Evolutionary conservation across 2,113 vertebrate species (phyloP).

Genomic region (Hystrix cristata): DNA sequence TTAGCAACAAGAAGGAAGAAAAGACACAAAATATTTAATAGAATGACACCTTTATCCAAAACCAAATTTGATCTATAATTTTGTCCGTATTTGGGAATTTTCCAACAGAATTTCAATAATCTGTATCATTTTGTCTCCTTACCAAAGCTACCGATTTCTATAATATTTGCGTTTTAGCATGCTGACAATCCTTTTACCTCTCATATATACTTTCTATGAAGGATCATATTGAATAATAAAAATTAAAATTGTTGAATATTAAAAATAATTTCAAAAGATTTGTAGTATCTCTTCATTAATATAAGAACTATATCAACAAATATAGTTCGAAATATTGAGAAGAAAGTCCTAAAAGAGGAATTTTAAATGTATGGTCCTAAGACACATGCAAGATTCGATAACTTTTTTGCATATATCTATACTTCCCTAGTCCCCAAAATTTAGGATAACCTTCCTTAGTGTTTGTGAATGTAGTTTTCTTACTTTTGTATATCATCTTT

Average conservation of each 20-base stretch:
- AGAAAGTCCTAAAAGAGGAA: background rate
- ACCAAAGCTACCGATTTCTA: background rate
- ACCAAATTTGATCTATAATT: background rate
- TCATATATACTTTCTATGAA: constrained; percentile 25
- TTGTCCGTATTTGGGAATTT: background rate
- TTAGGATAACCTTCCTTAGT: constrained; percentile 46
- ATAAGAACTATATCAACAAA: background rate
- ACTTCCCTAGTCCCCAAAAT: background rate
- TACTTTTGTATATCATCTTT: background rate
- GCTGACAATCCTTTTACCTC: background rate
- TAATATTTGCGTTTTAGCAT: constrained; percentile 27
- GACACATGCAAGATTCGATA: background rate
- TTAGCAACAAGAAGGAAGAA: background rate
- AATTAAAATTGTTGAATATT: constrained; percentile 16
- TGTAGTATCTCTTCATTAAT: background rate
- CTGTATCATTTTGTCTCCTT: background rate
- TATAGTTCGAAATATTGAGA: background rate
- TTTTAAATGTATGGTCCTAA: background rate
- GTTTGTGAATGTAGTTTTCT: constrained; percentile 67
- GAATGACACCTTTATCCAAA: background rate
- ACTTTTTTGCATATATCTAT: background rate
- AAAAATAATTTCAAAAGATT: constrained; percentile 11
- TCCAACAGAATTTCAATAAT: background rate
- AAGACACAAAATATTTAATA: background rate
- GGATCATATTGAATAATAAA: background rate